These are phyloP conservation scores for Triops longicaudatus DNA, from an alignment of 1,140 invertebrate species.

Conservation along the genomic window DNA sequence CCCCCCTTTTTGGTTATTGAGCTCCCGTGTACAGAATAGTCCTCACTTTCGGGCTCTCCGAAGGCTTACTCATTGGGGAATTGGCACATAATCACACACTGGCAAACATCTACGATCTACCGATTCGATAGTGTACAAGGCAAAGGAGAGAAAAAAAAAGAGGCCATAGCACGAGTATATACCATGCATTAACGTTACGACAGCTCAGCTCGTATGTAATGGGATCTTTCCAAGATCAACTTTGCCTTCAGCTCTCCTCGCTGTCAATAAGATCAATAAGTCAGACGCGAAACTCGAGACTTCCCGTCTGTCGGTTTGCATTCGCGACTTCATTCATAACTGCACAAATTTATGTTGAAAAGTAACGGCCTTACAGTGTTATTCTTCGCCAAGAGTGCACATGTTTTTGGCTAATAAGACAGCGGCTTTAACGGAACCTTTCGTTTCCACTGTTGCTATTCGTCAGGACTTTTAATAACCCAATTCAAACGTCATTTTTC, in stretches of 20 bases:
- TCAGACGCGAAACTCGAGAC: neutral
- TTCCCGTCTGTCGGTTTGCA: neutral
- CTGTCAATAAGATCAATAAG: neutral
- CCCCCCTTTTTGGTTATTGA: too few relatives aligned
- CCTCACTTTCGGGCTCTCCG: conserved; percentile 1
- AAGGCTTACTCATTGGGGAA: conserved; percentile 10
- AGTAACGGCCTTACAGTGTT: too few relatives aligned
- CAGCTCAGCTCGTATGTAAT: neutral
- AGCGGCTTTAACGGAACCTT: too few relatives aligned
- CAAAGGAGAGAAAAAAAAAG: neutral
- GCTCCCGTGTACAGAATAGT: neutral
- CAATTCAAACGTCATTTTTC: too few relatives aligned
- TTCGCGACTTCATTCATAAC: neutral
- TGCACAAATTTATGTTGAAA: too few relatives aligned
- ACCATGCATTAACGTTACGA: conserved; percentile 3
- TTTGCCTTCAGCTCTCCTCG: neutral
- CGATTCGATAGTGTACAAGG: neutral
- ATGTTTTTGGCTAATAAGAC: too few relatives aligned
- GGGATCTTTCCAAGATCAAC: neutral
- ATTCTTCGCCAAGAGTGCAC: too few relatives aligned
- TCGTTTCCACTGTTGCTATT: too few relatives aligned
- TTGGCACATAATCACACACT: conserved; percentile 12
- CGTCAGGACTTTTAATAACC: too few relatives aligned
- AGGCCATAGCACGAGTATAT: neutral
- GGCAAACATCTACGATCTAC: neutral